These are phyloP conservation scores for Calameuta pallipes DNA, from an alignment of 2,888 invertebrate genomes.

Conservation along the genomic window DNA sequence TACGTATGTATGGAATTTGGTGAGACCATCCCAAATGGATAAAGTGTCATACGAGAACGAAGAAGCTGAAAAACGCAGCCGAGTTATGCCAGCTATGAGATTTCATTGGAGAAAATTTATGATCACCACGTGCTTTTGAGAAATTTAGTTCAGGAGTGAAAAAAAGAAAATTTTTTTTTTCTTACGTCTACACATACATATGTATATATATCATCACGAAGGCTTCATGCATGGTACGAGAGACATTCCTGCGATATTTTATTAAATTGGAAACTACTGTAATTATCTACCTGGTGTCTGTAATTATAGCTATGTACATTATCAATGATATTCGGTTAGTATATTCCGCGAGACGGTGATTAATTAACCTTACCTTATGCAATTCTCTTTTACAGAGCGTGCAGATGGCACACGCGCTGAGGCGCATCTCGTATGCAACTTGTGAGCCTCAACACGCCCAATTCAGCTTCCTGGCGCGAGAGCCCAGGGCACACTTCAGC, in stretches of 20 bases:
- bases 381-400: constrained; percentile 72
- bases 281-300: neutral
- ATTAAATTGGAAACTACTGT: neutral
- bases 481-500: constrained; percentile 76
- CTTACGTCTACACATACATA: too few species aligned
- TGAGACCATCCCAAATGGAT: neutral
- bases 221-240: neutral
- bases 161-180: neutral
- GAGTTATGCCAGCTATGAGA: neutral
- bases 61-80: neutral
- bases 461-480: constrained; percentile 83
- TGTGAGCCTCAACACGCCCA: constrained; percentile 83
- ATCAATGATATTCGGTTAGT: neutral
- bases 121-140: neutral
- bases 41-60: neutral
- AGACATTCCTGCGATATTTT: neutral
- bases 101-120: neutral
- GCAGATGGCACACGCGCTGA: constrained; percentile 86
- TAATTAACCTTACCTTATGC: neutral
- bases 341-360: neutral
- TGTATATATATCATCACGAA: neutral
- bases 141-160: neutral
- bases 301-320: neutral
- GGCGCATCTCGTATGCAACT: constrained; percentile 87
- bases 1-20: neutral